A percentile compares a stretch with the other conserved stretches of the same genome.
Conservation (phyloP, 2,797 vertebrate species). For the Sibirionetta formosa region DNA sequence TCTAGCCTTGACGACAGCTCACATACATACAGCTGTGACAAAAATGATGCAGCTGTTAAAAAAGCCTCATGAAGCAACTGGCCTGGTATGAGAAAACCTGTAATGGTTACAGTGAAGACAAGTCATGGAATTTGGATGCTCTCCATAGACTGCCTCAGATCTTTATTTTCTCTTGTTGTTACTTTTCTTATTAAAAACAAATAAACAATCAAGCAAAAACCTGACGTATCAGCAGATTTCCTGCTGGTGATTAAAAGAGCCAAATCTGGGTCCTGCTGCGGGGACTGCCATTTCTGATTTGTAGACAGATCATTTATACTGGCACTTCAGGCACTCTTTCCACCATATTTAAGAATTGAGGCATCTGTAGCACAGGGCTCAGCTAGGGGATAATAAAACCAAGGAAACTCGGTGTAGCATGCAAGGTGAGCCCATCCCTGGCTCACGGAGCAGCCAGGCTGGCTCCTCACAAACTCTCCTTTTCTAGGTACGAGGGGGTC, state of each 20-base stretch:
- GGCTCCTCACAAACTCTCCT: not conserved
- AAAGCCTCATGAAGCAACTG: not conserved
- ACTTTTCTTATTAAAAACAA: not conserved
- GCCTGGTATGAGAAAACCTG: not conserved
- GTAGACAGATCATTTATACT: not conserved
- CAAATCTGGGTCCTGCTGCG: not conserved
- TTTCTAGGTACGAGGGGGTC: rapidly evolving
- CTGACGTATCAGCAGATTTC: not conserved
- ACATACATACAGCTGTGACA: rapidly evolving
- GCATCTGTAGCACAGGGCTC: not conserved
- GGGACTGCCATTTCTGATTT: not conserved
- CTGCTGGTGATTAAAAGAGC: not conserved
- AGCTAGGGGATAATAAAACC: not conserved
- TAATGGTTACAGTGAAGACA: not conserved
- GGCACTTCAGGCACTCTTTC: not conserved
- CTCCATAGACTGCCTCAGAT: not conserved
- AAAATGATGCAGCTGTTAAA: not conserved
- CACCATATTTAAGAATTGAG: rapidly evolving
- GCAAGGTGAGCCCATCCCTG: not conserved
- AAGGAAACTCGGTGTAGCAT: not conserved
- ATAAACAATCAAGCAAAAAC: not conserved
- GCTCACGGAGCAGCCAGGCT: rapidly evolving
- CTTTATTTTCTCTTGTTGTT: not conserved
- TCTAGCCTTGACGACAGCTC: not conserved
- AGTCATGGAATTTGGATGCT: not conserved